Evolutionary conservation across 2,797 vertebrate genomes (phyloP).

Genomic region (Masticophis lateralis): DNA sequence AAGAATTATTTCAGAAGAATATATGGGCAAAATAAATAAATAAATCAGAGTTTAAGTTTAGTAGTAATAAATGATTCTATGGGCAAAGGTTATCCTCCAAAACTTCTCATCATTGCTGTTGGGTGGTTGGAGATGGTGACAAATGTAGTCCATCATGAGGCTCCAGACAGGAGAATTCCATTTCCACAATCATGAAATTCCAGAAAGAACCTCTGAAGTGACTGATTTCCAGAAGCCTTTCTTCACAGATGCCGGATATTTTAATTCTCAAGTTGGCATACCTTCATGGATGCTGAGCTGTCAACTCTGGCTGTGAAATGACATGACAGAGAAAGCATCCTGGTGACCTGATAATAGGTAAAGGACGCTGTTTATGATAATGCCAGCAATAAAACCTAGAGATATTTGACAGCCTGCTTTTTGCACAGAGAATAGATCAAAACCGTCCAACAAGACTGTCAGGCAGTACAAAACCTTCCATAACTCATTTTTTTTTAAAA

Average conservation of each 20-base stretch:
- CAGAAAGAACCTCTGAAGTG: not conserved
- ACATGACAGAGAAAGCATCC: not conserved
- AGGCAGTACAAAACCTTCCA: constrained; percentile 1
- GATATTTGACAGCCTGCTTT: constrained; percentile 19
- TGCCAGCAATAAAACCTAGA: constrained; percentile 18
- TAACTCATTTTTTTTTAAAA: not conserved
- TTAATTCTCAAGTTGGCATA: constrained; percentile 12
- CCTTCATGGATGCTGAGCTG: not conserved
- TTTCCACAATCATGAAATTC: not conserved
- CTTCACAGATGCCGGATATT: not conserved
- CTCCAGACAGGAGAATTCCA: not conserved
- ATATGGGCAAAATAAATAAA: not conserved
- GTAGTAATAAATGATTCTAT: not conserved
- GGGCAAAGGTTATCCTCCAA: not conserved
- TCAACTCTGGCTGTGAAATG: constrained; percentile 24
- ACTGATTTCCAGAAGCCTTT: not conserved
- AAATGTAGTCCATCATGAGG: not conserved
- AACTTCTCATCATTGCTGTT: not conserved
- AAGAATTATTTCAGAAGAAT: not conserved
- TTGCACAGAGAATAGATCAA: constrained; percentile 22
- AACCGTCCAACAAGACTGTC: constrained; percentile 16
- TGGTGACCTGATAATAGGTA: constrained; percentile 29
- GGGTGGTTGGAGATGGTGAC: not conserved
- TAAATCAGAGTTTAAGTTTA: not conserved
- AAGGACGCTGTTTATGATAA: constrained; percentile 25